Evolutionary conservation across 2,888 invertebrate species (phyloP).

Genomic region (Xestobium rufovillosum): DNA sequence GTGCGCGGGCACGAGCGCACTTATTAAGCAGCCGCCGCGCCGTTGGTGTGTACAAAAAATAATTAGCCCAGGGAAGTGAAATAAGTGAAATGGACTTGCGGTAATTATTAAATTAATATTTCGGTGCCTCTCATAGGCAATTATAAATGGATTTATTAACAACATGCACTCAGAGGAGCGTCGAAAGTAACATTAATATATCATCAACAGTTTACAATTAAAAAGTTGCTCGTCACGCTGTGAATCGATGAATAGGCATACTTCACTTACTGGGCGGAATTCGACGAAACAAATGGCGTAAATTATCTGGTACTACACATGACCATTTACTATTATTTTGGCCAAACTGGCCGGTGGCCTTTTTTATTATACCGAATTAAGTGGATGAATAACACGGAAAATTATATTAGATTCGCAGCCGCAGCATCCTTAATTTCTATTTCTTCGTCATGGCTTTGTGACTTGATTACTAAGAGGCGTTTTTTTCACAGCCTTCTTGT

Average conservation of each 20-base stretch:
- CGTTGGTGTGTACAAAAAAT: too few relatives aligned
- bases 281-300: conserved; percentile 28
- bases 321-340: conserved; percentile 26
- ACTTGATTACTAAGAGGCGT: conserved; percentile 18
- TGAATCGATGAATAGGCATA: conserved; percentile 29
- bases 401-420: too few relatives aligned
- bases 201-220: conserved; percentile 34
- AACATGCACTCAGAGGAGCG: conserved; percentile 30
- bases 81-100: too few relatives aligned
- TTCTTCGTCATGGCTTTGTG: conserved; percentile 24
- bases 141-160: conserved; percentile 34
- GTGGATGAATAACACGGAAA: conserved; percentile 21
- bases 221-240: conserved; percentile 32
- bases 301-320: conserved; percentile 27
- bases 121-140: conserved; percentile 29
- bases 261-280: conserved; percentile 29
- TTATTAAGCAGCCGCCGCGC: too few relatives aligned
- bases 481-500: conserved; percentile 15
- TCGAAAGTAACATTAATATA: conserved; percentile 32
- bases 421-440: too few relatives aligned
- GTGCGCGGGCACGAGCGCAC: too few relatives aligned
- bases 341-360: conserved; percentile 22
- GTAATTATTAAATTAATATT: too few relatives aligned
- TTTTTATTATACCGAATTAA: conserved; percentile 14
- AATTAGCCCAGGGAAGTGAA: too few relatives aligned